Percentiles rank a stretch among this genome's conserved stretches.
These are phyloP conservation scores for Folsomia candida DNA, from an alignment of 2,888 invertebrate species.

Conservation along the genomic window DNA sequence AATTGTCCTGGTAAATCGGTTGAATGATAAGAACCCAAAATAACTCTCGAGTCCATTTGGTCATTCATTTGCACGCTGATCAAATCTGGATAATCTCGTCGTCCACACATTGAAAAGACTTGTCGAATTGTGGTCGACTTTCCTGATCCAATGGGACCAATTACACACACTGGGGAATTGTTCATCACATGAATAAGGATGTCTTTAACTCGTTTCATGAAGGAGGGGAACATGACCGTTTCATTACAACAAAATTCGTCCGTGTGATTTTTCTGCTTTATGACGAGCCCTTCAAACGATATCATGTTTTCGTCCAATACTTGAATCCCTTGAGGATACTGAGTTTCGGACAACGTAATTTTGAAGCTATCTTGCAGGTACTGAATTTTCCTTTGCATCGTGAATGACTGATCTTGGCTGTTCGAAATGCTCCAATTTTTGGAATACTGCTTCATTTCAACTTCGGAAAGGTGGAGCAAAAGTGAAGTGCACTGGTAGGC, in stretches of 20 bases:
- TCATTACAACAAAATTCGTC: constrained; percentile 18
- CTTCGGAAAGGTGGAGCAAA: constrained; percentile 23
- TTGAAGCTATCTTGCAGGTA: constrained; percentile 8
- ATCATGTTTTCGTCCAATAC: constrained; percentile 20
- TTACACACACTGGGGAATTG: constrained; percentile 61
- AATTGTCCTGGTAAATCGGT: constrained; percentile 97
- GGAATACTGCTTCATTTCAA: no score
- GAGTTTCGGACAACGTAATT: neutral
- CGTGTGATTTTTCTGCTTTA: constrained; percentile 22
- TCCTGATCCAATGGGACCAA: constrained; percentile 90
- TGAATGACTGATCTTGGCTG: no score
- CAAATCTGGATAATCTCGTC: constrained; percentile 57
- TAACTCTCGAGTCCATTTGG: constrained; percentile 92
- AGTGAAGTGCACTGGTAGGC: constrained; percentile 17
- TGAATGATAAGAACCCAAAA: constrained; percentile 89
- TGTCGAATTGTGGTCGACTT: constrained; percentile 88
- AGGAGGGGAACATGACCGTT: constrained; percentile 29
- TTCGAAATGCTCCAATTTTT: no score
- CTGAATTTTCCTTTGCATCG: neutral
- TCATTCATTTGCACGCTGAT: constrained; percentile 92
- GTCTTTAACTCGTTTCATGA: constrained; percentile 25
- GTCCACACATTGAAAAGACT: constrained; percentile 61
- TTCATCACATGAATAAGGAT: constrained; percentile 26
- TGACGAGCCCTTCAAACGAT: constrained; percentile 30
- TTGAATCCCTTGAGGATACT: constrained; percentile 14